Conservation (phyloP, 2,797 vertebrate genomes). For the Ceryle rudis region DNA sequence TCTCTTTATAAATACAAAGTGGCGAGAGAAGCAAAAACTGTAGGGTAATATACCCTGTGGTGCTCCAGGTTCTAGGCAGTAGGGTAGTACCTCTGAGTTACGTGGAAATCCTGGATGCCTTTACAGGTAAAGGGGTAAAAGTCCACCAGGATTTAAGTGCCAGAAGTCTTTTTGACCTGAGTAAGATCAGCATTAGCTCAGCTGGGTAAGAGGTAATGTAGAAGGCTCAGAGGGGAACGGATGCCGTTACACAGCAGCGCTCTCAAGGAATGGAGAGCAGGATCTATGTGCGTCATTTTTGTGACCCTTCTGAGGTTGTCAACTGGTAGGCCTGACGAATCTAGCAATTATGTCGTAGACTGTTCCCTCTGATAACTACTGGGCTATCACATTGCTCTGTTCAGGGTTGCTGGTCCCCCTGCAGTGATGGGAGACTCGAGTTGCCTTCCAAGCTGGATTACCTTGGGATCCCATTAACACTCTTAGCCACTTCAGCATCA, state of each 20-base stretch:
- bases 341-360: accelerated
- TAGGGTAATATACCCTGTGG: background rate
- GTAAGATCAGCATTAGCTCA: background rate
- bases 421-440: background rate
- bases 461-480: background rate
- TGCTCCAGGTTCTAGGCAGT: background rate
- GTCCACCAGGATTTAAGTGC: background rate
- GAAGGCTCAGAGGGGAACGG: background rate
- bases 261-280: background rate
- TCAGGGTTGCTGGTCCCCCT: background rate
- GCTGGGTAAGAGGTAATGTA: background rate
- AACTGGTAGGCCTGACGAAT: background rate
- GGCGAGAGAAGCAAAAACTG: background rate
- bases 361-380: background rate
- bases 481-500: background rate
- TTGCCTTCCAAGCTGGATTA: background rate
- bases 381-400: background rate
- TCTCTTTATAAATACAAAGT: background rate
- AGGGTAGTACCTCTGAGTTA: background rate
- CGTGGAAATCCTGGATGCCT: background rate
- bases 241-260: accelerated
- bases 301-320: background rate
- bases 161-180: background rate
- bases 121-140: background rate
- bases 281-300: background rate